Conservation (phyloP, 2,888 invertebrate species). For the Petrolisthes cinctipes region DNA sequence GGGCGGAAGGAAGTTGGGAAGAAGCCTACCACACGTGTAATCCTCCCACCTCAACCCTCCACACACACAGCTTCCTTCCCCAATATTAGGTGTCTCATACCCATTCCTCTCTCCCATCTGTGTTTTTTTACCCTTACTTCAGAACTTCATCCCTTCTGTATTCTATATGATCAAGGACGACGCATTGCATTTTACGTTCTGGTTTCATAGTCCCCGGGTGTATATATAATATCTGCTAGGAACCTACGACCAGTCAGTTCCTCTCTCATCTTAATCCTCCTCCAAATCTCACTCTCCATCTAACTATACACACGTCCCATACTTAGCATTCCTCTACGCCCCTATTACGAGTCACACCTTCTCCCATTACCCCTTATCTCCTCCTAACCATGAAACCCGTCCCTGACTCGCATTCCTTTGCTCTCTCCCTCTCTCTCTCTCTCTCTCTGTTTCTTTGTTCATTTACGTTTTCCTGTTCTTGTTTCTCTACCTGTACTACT, state of each 20-base stretch:
- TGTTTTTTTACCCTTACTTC: neutral
- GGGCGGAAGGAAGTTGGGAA: neutral
- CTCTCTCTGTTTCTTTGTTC: neutral
- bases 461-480: too few species aligned
- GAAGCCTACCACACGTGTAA: neutral
- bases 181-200: too few species aligned
- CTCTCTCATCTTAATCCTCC: neutral
- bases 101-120: neutral
- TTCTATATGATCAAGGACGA: too few species aligned
- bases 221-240: too few species aligned
- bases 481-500: too few species aligned
- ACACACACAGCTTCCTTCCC: neutral
- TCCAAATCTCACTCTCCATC: neutral
- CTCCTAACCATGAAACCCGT: too few species aligned
- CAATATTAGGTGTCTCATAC: neutral
- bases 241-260: neutral
- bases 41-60: neutral
- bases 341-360: neutral
- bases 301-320: neutral
- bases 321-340: neutral
- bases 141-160: neutral
- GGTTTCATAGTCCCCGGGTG: too few species aligned
- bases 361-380: neutral
- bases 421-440: neutral
- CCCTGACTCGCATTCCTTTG: neutral